Evolutionary conservation across 2,113 vertebrate genomes (phyloP), one percentile per base, ranked within the genome.

Genomic region (Pungitius pungitius): DNA sequence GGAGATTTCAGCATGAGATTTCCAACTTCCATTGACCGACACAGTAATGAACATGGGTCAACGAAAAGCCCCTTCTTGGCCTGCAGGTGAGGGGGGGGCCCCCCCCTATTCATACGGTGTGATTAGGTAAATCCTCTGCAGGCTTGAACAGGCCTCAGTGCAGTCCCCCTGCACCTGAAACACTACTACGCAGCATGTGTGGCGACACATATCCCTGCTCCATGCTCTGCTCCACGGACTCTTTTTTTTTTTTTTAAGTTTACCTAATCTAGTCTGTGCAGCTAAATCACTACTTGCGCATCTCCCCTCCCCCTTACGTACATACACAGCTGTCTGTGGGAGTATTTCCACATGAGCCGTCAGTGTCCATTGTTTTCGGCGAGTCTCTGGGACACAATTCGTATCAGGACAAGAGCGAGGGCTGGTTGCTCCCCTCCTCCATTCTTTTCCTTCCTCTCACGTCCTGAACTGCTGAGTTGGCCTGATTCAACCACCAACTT

Each of bases 401-500:
- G 58, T 82, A 78, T 85, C 76, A 82, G 88, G 77, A 84, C 78
- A 85, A 79, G 83, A 88, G 86, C 86, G 80, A 58, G 65, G 30
- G 75, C 79, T 84, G 77, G 69, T 69, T 83, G 75, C 83, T 88
- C 79, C 84, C 86, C 87, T 87, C 75, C 85, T 86, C 81, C 89
- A 73, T 81, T 84, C 80, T 68, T 87, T 84, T 83, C 88, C 90
- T 86, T 85, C 82, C 84, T 85, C 78, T 86, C 80, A 78, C 26
- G 58, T 82, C 79, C 81, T 87, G 81, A 91, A 91, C 73, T 87
- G 85, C 90, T 89, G 85, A 91, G 80, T 51, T 78, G 81, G 81
- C 77, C 81, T 65, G 78, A 92, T 79, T 88, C 83, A 77, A 82
- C 78, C 78, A 80, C 82, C 78, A 63, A 73, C 89, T 82, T 43